Evolutionary conservation across 1,140 invertebrate genomes (phyloP), one percentile per base, ranked within the genome.

Genomic region (Aphaenogaster ashmeadi): DNA sequence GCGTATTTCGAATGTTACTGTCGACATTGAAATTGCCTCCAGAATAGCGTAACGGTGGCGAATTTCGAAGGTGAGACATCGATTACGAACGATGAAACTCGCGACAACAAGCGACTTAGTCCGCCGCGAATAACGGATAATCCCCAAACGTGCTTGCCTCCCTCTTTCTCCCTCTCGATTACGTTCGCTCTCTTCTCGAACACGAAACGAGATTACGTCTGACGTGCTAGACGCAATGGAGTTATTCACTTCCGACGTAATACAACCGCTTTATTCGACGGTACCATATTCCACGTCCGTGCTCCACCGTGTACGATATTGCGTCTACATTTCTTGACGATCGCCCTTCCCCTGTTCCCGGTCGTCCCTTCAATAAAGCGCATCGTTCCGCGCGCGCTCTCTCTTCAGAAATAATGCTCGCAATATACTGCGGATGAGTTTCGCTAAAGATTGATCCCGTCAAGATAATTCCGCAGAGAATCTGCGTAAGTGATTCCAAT

Each of bases 241-340:
- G 69, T 75, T 89, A 88, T 84, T 75, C 86, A 88, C 88, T 69
- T 72, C 52, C n/a, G 36, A 47, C 41, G 56, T n/a, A 78, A 71
- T 78, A 79, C 75, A 56, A 86, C 50, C 80, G 74, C 81, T 89
- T 89, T 80, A 86, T 52, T 74, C 41, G 75, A 86, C 69, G 62
- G 77, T 60, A 50, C 60, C 71, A 77, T 88, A 81, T 89, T 69
- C 71, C 71, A 58, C 56, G 60, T 80, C 38, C 11, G 21, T 36
- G 15, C 33, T 11, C 1, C n/a, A 5, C 44, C 52, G 15, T 38
- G 56, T 71, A 62, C 47, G 80, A 56, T 77, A 88, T 83, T 56
- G 50, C 56, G 56, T 62, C 50, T 77, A 74, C 80, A 79, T 78
- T 72, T 85, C 78, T 69, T 54, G 38, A 27, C 15, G 84, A 72